Evolutionary conservation across 92 coral and sea anemone genomes (phyloP), one percentile per base, ranked within the genome.

Genomic region (Porites rus): DNA sequence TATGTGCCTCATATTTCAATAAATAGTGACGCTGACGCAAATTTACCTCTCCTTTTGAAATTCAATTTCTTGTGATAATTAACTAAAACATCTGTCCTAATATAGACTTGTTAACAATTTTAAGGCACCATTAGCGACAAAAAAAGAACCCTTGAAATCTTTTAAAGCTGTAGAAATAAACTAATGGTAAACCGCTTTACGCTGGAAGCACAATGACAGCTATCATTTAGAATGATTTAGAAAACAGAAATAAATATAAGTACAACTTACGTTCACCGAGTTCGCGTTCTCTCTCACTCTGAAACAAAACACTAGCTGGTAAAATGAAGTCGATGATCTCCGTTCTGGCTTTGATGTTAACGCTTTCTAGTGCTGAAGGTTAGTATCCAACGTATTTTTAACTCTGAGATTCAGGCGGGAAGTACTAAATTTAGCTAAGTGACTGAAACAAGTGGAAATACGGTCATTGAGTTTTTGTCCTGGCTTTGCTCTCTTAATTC

Each of bases 291-390:
- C 52, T 70, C 18, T 8, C 16, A 10, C 21, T 72, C 8, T 2
- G 51, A 28, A 62, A 14, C 21, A 28, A 18, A 43, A 17, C 64
- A 8, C 20, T 31, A 22, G 69, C 20, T 56, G 61, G 13, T 56
- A 61, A 38, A 61, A 77, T 77, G 81, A 77, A 77, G 81, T 61
- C 66, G 53, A n/a, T 77, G 69, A 77, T 77, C 19, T 31, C 62
- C 10, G 46, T 38, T 38, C 69, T 77, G 61, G 54, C 62, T 31
- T 69, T 77, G 69, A 69, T 52, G 68, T 17, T 77, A 21, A 69
- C 81, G 28, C 18, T 61, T 18, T 77, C 81, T 77, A 53, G 58
- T 61, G 70, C 69, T 28, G 81, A 77, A 28, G 81, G 81, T 77
- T 60, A 53, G 81, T 21, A 70, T 12, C 7, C 31, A 69, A 31